Percentiles rank a stretch among this genome's conserved stretches.
These are phyloP conservation scores for Scyliorhinus canicula DNA, from an alignment of 2,797 vertebrate species.

Conservation along the genomic window DNA sequence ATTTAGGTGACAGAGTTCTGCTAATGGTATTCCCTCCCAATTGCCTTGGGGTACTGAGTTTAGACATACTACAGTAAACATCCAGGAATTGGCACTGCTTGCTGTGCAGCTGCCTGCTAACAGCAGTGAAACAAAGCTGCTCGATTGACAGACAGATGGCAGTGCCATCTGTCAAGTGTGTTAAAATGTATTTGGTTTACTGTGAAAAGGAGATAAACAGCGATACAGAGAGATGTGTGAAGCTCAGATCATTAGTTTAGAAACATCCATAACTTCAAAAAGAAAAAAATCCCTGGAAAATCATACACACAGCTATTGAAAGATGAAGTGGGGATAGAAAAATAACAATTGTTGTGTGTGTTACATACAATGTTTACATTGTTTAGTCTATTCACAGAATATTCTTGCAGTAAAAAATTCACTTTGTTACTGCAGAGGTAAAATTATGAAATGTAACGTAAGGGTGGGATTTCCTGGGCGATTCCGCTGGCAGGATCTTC, in stretches of 20 bases:
- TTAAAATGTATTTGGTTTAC: not conserved
- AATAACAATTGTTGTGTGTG: not conserved
- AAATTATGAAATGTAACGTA: not conserved
- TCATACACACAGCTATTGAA: not conserved
- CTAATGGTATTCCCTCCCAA: not conserved
- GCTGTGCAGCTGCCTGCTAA: constrained; percentile 28
- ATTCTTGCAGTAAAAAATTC: not conserved
- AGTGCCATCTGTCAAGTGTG: constrained; percentile 33
- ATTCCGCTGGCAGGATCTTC: too few relatives aligned
- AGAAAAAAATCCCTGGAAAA: not conserved
- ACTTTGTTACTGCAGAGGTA: not conserved
- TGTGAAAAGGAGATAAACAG: constrained; percentile 2
- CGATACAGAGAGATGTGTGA: not conserved
- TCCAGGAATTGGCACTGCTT: not conserved
- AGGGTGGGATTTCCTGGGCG: too few relatives aligned
- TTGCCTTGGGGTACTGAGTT: not conserved
- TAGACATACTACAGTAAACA: not conserved
- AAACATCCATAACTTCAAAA: not conserved
- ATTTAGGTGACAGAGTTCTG: not conserved
- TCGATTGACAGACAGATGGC: constrained; percentile 32
- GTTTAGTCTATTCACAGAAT: not conserved
- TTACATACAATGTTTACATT: not conserved
- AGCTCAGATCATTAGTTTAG: not conserved
- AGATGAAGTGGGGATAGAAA: not conserved
- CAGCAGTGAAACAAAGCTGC: constrained; percentile 16